These are phyloP conservation scores for Cottus gobio DNA, from an alignment of 2,113 vertebrate species.

Conservation along the genomic window DNA sequence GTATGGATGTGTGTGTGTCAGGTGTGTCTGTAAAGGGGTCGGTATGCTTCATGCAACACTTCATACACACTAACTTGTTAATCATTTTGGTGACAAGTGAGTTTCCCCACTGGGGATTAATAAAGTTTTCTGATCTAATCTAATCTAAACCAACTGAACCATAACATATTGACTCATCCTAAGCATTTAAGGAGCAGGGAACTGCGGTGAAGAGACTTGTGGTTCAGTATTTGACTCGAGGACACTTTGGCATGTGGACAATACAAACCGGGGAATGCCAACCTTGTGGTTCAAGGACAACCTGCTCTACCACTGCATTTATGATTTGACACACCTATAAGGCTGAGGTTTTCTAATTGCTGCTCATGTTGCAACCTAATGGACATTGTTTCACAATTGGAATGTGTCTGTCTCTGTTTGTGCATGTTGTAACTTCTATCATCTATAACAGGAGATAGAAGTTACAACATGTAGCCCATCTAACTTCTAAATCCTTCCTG, in stretches of 20 bases:
- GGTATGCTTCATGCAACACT: not conserved
- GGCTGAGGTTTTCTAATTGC: not conserved
- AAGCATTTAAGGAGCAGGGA: no score
- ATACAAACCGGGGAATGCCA: not conserved
- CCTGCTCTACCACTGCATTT: not conserved
- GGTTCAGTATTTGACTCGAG: no score
- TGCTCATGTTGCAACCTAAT: not conserved
- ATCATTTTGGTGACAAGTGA: no score
- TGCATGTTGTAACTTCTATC: constrained; percentile 1
- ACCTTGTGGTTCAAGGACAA: not conserved
- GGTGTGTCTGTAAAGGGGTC: not conserved
- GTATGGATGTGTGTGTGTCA: not conserved
- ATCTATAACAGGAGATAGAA: not conserved
- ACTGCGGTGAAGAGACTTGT: no score
- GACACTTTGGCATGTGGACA: not conserved
- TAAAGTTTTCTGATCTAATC: no score
- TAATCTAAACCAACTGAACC: not conserved
- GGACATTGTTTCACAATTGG: constrained; percentile 1
- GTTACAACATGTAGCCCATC: not conserved
- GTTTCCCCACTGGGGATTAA: no score
- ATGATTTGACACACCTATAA: not conserved
- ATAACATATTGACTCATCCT: not conserved
- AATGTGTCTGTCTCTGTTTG: constrained; percentile 5
- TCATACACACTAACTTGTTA: not conserved
- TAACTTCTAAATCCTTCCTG: not conserved